phyloP scores from a whole-genome alignment of 2,113 vertebrate species.

The Apteryx mantelli region DNA sequence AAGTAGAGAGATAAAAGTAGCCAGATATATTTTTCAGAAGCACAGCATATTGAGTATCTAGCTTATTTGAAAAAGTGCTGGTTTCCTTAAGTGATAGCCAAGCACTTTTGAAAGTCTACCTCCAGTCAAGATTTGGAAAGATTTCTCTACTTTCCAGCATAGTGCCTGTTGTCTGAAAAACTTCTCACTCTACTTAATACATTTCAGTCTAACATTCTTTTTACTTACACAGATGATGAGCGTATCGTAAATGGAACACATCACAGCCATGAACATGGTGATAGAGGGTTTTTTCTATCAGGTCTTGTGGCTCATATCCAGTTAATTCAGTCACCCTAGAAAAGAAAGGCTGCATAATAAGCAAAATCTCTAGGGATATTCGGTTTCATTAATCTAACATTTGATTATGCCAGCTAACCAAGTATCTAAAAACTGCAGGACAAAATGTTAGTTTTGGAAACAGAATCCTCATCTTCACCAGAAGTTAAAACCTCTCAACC shows the following conservation, averaged over 20 bases:
- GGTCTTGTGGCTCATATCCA: constrained; percentile 93
- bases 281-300: constrained; percentile 96
- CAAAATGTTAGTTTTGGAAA: constrained; percentile 51
- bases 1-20: neutral
- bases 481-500: constrained; percentile 28
- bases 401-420: constrained; percentile 9
- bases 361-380: neutral
- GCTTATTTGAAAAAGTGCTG: constrained; percentile 17
- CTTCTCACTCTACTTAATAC: neutral
- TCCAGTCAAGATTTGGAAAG: neutral
- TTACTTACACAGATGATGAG: constrained; percentile 91
- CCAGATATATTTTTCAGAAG: neutral
- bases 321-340: constrained; percentile 92
- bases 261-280: constrained; percentile 93
- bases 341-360: constrained; percentile 31
- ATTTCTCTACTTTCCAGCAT: neutral
- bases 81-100: constrained; percentile 24
- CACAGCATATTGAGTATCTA: neutral
- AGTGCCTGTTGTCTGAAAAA: neutral
- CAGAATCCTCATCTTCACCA: constrained; percentile 14
- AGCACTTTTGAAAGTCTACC: constrained; percentile 10
- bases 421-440: neutral
- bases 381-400: neutral
- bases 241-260: constrained; percentile 88
- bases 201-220: neutral